phyloP scores from a whole-genome alignment of 2,113 vertebrate genomes.

The Spea multiplicata region DNA sequence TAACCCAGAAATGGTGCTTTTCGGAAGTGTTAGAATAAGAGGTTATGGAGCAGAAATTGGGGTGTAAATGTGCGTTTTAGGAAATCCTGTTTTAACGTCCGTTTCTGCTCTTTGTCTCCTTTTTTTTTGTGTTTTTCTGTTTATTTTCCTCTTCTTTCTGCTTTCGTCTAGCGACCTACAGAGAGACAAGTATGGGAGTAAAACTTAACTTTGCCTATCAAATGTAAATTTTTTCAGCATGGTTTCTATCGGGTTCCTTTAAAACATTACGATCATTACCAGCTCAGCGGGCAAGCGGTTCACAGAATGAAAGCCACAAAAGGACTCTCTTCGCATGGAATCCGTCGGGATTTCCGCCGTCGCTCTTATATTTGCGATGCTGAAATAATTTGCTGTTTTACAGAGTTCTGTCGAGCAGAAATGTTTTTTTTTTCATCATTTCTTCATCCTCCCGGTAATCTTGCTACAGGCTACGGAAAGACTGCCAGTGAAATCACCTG shows the following conservation, averaged over 20 bases:
- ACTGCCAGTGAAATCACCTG: slow-evolving; percentile 73
- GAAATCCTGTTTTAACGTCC: slow-evolving; percentile 62
- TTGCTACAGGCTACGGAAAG: slow-evolving; percentile 79
- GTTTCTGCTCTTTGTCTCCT: slow-evolving; percentile 69
- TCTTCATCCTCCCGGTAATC: slow-evolving; percentile 72
- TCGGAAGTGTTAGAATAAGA: not conserved
- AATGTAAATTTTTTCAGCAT: slow-evolving; percentile 99
- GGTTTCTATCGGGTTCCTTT: slow-evolving; percentile 94
- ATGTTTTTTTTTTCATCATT: slow-evolving; percentile 65
- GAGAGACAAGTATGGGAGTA: slow-evolving; percentile 99
- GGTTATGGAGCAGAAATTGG: not conserved
- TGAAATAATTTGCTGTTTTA: slow-evolving; percentile 79
- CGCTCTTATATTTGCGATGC: slow-evolving; percentile 65
- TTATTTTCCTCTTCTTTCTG: slow-evolving; percentile 89
- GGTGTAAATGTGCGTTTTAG: slow-evolving; percentile 52
- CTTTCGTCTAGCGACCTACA: slow-evolving; percentile 99
- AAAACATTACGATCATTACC: slow-evolving; percentile 93
- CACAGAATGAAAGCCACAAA: slow-evolving; percentile 73
- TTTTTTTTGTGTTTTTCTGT: slow-evolving; percentile 75
- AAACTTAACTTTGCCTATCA: slow-evolving; percentile 99
- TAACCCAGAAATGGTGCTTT: not conserved
- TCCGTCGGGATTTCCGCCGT: slow-evolving; percentile 64
- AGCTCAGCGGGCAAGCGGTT: slow-evolving; percentile 98
- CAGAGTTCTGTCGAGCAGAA: slow-evolving; percentile 67
- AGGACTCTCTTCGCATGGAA: slow-evolving; percentile 55